A percentile compares a stretch with the other conserved stretches of the same genome.
Evolutionary conservation across 2,797 vertebrate genomes (phyloP).

Genomic region (Poliocrania exsul): DNA sequence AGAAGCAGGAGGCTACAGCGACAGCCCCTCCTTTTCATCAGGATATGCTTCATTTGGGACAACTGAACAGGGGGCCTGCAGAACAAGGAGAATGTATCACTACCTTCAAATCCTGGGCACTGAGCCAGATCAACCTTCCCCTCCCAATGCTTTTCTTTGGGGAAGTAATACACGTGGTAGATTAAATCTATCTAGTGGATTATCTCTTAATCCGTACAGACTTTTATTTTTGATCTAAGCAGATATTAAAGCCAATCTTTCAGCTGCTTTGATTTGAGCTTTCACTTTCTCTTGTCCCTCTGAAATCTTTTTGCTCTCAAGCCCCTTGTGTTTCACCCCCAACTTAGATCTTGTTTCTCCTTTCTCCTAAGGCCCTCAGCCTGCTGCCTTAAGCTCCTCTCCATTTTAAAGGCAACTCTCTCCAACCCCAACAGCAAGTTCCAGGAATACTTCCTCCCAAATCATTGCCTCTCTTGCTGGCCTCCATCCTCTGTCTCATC

Average conservation of each 20-base stretch:
- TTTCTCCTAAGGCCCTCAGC: neutral
- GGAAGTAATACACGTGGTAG: neutral
- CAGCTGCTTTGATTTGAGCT: conserved; percentile 29
- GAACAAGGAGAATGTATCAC: neutral
- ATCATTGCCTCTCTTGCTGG: neutral
- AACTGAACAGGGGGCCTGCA: neutral
- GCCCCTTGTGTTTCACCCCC: neutral
- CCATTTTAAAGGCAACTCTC: neutral
- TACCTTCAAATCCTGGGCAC: neutral
- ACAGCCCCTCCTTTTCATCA: neutral
- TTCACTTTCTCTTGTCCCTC: neutral
- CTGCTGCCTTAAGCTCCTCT: neutral
- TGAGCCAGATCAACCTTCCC: neutral
- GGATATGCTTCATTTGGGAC: neutral
- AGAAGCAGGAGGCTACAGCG: neutral
- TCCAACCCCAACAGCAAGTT: neutral
- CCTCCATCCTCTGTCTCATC: neutral
- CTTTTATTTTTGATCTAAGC: conserved; percentile 38
- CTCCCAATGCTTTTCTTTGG: neutral
- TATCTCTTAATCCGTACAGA: conserved; percentile 46
- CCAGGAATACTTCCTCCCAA: neutral
- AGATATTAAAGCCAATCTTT: conserved; percentile 38
- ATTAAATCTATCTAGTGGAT: conserved; percentile 51
- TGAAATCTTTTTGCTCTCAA: neutral
- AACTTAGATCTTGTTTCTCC: neutral